Evolutionary conservation across 2,888 invertebrate genomes (phyloP), one percentile per base, ranked within the genome.

Genomic region (Nectonema munidae): DNA sequence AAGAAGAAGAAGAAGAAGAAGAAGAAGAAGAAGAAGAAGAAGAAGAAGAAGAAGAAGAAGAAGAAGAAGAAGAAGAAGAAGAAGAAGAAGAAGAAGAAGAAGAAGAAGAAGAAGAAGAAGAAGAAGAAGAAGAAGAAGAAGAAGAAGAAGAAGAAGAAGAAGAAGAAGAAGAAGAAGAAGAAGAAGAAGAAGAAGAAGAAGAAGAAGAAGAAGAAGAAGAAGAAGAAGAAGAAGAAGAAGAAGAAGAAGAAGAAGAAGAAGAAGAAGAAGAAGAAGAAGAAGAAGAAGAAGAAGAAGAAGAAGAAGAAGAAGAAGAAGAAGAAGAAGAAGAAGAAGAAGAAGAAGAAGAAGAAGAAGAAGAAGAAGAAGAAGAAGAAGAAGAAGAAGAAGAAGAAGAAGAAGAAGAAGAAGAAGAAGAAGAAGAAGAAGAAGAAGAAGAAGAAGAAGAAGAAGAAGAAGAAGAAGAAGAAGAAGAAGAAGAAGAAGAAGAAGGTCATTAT

Each of bases 1-100:
- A 25, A 25, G 25, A 25, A 25, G 25, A 25, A 25, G 25, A 25
- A 25, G 25, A 25, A 25, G 25, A 25, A 25, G 25, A 25, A 25
- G 25, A 25, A 25, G 25, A 25, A 25, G 25, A 25, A 25, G 25
- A 25, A 25, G 25, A 25, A 25, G 25, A 25, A 25, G 25, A 25
- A 25, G 25, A 25, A 25, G 25, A 25, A 25, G 25, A 25, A 25
- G 25, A 25, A 25, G 25, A 25, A 25, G 25, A 25, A 25, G 25
- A 25, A 25, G 25, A 25, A 25, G 25, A 25, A 25, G 25, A 25
- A 25, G 25, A 25, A 25, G 25, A 25, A 25, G 25, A 25, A 25
- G 25, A 25, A 25, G 25, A 25, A 25, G 25, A 25, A 25, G 25
- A 25, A 25, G 25, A 25, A 25, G 25, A 25, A 25, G 25, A 25